These are phyloP conservation scores for Sesamia nonagrioides DNA, from an alignment of 1,140 invertebrate species.

Conservation along the genomic window DNA sequence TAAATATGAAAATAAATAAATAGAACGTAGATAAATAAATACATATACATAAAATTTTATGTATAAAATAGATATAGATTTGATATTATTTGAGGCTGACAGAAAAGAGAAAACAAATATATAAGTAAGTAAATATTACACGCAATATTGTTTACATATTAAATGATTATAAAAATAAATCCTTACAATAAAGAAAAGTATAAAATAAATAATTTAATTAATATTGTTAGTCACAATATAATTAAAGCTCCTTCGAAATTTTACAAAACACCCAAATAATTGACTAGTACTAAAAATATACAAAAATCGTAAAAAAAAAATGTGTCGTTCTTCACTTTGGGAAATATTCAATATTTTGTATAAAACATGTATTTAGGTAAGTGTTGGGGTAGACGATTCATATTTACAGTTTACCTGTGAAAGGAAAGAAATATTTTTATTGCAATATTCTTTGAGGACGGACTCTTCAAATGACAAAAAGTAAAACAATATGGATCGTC, in stretches of 20 bases:
- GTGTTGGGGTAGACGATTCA: conserved; percentile 9
- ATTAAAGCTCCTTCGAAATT: conserved; percentile 44
- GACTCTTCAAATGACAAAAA: too few relatives aligned
- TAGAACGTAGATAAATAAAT: not conserved
- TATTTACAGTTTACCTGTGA: not conserved
- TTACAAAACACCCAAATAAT: conserved; percentile 48
- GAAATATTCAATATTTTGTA: conserved; percentile 48
- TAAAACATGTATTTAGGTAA: conserved; percentile 15
- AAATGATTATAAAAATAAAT: not conserved
- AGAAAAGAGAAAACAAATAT: not conserved
- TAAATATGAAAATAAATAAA: not conserved
- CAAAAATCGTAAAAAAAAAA: conserved; percentile 64
- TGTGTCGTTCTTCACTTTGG: conserved; percentile 55
- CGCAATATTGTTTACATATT: not conserved
- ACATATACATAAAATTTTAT: not conserved
- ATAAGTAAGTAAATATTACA: not conserved
- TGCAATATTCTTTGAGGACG: too few relatives aligned
- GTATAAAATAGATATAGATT: not conserved
- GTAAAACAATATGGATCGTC: not conserved
- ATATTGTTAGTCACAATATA: conserved; percentile 33
- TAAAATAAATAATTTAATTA: conserved; percentile 26
- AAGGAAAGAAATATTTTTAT: too few relatives aligned
- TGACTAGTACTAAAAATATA: conserved; percentile 74
- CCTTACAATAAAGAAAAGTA: not conserved
- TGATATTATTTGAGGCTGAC: not conserved